These are phyloP conservation scores for Gobio gobio DNA, from an alignment of 2,113 vertebrate species.

Conservation along the genomic window DNA sequence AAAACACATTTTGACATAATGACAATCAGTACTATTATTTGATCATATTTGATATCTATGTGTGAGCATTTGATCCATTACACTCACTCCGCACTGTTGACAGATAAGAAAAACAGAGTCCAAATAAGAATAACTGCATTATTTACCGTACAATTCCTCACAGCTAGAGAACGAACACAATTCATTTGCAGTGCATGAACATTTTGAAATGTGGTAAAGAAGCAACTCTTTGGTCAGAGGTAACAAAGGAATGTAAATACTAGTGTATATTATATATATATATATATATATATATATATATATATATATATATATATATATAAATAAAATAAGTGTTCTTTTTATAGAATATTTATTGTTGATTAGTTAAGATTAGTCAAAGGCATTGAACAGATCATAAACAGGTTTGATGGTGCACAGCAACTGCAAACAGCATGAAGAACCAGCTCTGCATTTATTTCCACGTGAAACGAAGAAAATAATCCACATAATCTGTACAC, in stretches of 20 bases:
- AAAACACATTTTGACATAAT: background rate
- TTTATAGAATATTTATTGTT: conserved; percentile 35
- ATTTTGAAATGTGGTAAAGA: conserved; percentile 13
- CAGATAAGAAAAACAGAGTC: background rate
- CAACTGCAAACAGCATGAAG: background rate
- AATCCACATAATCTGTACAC: conserved; percentile 29
- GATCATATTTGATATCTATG: background rate
- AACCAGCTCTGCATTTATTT: conserved; percentile 49
- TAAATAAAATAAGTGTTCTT: conserved; percentile 16
- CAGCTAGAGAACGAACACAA: background rate
- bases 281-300: too few species aligned
- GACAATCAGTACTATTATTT: background rate
- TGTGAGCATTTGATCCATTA: background rate
- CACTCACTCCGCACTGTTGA: background rate
- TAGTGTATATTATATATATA: background rate
- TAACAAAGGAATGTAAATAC: conserved; percentile 17
- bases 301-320: background rate
- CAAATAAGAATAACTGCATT: background rate
- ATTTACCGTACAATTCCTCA: background rate
- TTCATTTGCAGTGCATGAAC: background rate
- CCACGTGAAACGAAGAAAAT: conserved; percentile 49
- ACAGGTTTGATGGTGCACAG: conserved; percentile 36
- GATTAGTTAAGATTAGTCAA: conserved; percentile 42
- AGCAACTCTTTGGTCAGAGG: conserved; percentile 46
- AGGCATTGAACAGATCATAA: conserved; percentile 36